Conservation (phyloP, 64 coral and sea anemone species). For the Actinia tenebrosa region DNA sequence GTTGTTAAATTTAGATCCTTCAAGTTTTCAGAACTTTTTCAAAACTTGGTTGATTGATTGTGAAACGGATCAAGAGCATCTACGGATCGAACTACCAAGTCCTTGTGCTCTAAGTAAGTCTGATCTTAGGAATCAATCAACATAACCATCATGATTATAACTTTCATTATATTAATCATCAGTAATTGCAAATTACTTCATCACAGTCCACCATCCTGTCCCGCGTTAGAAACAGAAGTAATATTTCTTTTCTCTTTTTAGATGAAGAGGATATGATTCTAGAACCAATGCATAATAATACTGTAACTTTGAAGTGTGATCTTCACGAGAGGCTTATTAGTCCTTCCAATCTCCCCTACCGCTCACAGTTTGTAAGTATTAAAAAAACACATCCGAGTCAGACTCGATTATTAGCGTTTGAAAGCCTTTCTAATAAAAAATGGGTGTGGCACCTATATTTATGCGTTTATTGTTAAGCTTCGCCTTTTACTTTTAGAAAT, state of each 20-base stretch:
- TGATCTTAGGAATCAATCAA: background rate
- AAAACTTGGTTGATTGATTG: constrained; percentile 90
- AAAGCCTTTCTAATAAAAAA: background rate
- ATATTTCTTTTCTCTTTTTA: background rate
- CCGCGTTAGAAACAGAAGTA: too few relatives aligned
- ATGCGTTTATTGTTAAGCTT: too few relatives aligned
- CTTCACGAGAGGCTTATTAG: constrained; percentile 82
- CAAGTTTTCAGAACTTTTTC: constrained; percentile 86
- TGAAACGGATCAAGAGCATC: constrained; percentile 80
- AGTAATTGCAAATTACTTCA: too few relatives aligned
- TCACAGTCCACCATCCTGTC: too few relatives aligned
- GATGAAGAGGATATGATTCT: background rate
- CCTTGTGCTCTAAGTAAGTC: background rate
- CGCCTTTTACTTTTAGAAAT: too few relatives aligned
- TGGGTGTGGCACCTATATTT: too few relatives aligned
- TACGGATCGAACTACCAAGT: constrained; percentile 69
- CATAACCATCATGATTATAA: background rate
- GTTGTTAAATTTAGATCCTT: constrained; percentile 35
- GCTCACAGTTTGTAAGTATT: constrained; percentile 79
- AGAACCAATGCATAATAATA: constrained; percentile 4
- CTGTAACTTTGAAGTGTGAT: constrained; percentile 84
- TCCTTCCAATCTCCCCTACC: constrained; percentile 52
- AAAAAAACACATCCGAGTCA: too few relatives aligned
- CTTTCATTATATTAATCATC: too few relatives aligned
- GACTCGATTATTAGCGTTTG: too few relatives aligned